Evolutionary conservation across 2,797 vertebrate genomes (phyloP).

Genomic region (Lutjanus campechanus): DNA sequence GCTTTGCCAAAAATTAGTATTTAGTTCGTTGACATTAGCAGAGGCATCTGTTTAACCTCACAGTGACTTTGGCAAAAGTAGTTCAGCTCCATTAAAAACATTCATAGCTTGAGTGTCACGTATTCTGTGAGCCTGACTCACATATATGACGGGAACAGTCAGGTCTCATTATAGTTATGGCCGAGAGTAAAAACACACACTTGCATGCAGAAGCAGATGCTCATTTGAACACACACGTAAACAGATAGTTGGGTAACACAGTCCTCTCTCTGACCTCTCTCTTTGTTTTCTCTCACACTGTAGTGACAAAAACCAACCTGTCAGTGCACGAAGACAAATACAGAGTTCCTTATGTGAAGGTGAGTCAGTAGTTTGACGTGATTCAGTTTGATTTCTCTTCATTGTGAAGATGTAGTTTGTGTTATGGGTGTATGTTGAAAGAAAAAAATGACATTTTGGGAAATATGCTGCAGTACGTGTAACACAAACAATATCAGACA

Average conservation of each 20-base stretch:
- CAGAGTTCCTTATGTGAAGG: constrained; percentile 96
- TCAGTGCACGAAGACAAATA: constrained; percentile 96
- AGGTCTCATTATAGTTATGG: constrained; percentile 40
- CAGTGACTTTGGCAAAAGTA: constrained; percentile 38
- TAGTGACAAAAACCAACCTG: constrained; percentile 96
- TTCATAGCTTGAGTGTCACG: not conserved
- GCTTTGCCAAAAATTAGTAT: constrained; percentile 15
- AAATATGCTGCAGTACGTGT: too few relatives aligned
- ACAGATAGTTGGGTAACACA: constrained; percentile 19
- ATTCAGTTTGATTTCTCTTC: constrained; percentile 18
- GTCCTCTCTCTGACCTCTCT: constrained; percentile 60
- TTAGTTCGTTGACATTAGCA: constrained; percentile 10
- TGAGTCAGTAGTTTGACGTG: constrained; percentile 73
- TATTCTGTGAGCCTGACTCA: constrained; percentile 43
- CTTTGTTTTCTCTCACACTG: constrained; percentile 27
- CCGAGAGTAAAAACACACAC: constrained; percentile 1
- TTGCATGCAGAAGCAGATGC: constrained; percentile 8
- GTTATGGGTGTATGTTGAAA: not conserved
- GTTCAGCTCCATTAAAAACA: constrained; percentile 40
- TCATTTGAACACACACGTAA: constrained; percentile 12
- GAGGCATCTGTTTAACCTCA: constrained; percentile 28
- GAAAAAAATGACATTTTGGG: too few relatives aligned
- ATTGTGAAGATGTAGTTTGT: not conserved
- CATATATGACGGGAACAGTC: constrained; percentile 32
- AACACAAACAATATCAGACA: too few relatives aligned